These are phyloP conservation scores for Stenoptilia bipunctidactyla DNA, from an alignment of 2,888 invertebrate species.

Conservation along the genomic window DNA sequence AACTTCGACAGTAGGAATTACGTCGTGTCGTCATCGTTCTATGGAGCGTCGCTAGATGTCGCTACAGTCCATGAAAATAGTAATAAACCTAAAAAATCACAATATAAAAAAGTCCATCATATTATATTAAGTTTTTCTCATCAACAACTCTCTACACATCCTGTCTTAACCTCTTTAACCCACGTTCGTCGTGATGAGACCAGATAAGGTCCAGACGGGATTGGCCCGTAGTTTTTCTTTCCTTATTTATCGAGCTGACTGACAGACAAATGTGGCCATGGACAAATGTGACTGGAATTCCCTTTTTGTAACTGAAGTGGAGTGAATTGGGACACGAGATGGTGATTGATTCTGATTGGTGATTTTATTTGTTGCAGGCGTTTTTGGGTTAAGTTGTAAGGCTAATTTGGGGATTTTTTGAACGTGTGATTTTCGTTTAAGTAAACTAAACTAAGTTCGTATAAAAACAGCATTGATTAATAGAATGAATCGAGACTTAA, in stretches of 20 bases:
- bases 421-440: background rate
- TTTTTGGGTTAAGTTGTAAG: background rate
- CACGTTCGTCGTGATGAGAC: conserved; percentile 40
- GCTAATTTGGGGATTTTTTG: background rate
- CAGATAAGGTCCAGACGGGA: conserved; percentile 63
- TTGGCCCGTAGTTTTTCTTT: conserved; percentile 47
- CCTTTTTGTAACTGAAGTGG: conserved; percentile 32
- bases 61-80: no score
- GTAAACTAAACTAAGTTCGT: no score
- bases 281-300: conserved; percentile 34
- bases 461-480: no score
- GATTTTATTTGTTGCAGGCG: background rate
- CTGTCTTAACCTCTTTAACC: conserved; percentile 10
- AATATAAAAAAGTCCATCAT: no score
- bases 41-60: no score
- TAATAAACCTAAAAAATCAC: no score
- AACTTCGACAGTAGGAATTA: no score
- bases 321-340: background rate
- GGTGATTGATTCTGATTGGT: background rate
- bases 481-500: no score
- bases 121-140: no score
- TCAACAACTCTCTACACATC: conserved; percentile 30
- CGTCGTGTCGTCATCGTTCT: no score
- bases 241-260: conserved; percentile 61
- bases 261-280: conserved; percentile 58